Evolutionary conservation across 2,888 invertebrate genomes (phyloP).

Genomic region (Endotricha flammealis): DNA sequence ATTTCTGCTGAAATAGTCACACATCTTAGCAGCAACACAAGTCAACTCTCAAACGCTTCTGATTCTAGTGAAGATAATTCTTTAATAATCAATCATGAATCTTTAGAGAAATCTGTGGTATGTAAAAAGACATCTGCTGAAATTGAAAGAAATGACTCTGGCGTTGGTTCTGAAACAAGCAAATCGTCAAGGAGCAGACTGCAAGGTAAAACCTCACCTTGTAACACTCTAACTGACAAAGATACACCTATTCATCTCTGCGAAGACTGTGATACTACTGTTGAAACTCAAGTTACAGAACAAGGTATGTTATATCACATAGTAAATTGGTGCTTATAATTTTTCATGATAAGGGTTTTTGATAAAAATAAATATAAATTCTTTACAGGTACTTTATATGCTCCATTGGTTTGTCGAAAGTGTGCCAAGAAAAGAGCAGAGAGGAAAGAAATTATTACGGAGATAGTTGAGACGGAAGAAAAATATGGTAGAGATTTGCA

Average conservation of each 20-base stretch:
- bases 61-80: slow-evolving; percentile 92
- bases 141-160: slow-evolving; percentile 94
- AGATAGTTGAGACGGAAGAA: slow-evolving; percentile 97
- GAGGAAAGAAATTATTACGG: slow-evolving; percentile 94
- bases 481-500: slow-evolving; percentile 96
- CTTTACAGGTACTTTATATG: slow-evolving; percentile 81
- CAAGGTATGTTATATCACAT: slow-evolving; percentile 54
- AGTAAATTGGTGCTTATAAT: slow-evolving; percentile 4
- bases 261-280: slow-evolving; percentile 91
- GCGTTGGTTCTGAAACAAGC: slow-evolving; percentile 94
- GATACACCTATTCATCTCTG: slow-evolving; percentile 83
- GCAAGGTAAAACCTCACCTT: slow-evolving; percentile 77
- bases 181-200: slow-evolving; percentile 89
- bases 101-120: slow-evolving; percentile 72
- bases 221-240: slow-evolving; percentile 68
- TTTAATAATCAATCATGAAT: slow-evolving; percentile 79
- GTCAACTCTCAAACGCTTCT: slow-evolving; percentile 88
- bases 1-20: slow-evolving; percentile 55
- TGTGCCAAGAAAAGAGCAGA: slow-evolving; percentile 93
- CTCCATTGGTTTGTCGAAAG: slow-evolving; percentile 90
- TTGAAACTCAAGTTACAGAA: slow-evolving; percentile 86
- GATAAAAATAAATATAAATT: slow-evolving; percentile 9
- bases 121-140: slow-evolving; percentile 83
- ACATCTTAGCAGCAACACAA: slow-evolving; percentile 83
- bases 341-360: slow-evolving; percentile 1